Conservation (phyloP, 2,113 vertebrate genomes). For the Tachycineta bicolor region DNA sequence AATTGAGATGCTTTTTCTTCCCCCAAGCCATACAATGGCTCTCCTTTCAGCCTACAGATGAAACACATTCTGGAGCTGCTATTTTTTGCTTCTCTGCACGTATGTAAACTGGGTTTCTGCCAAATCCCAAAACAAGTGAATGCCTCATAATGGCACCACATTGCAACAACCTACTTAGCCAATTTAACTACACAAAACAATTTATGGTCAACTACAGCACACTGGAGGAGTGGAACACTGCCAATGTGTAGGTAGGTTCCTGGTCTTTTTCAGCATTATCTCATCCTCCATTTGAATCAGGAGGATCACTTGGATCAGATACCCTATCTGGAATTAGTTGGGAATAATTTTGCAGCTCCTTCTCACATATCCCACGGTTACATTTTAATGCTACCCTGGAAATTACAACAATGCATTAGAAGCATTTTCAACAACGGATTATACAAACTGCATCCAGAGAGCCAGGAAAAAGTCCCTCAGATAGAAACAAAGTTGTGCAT, state of each 20-base stretch:
- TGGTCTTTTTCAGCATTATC: conserved; percentile 26
- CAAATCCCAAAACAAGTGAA: conserved; percentile 16
- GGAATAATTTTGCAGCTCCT: neutral
- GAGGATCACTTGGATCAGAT: neutral
- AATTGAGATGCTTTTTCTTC: neutral
- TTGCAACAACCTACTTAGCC: conserved; percentile 12
- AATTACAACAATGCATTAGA: neutral
- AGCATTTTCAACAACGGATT: neutral
- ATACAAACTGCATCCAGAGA: neutral
- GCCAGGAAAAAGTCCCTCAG: neutral
- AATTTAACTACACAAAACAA: conserved; percentile 1
- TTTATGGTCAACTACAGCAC: neutral
- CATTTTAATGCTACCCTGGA: neutral
- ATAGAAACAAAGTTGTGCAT: neutral
- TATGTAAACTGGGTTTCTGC: conserved; percentile 20
- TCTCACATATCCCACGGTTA: neutral
- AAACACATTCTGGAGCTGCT: neutral
- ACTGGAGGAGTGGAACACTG: neutral
- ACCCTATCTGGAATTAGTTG: neutral
- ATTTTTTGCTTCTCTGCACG: conserved; percentile 25
- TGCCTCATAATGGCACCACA: conserved; percentile 6
- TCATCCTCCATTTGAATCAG: neutral
- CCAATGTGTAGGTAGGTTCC: neutral
- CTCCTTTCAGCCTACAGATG: conserved; percentile 1
- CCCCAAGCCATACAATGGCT: neutral